These are phyloP conservation scores for Chauna torquata DNA, from an alignment of 2,113 vertebrate species.

Conservation along the genomic window DNA sequence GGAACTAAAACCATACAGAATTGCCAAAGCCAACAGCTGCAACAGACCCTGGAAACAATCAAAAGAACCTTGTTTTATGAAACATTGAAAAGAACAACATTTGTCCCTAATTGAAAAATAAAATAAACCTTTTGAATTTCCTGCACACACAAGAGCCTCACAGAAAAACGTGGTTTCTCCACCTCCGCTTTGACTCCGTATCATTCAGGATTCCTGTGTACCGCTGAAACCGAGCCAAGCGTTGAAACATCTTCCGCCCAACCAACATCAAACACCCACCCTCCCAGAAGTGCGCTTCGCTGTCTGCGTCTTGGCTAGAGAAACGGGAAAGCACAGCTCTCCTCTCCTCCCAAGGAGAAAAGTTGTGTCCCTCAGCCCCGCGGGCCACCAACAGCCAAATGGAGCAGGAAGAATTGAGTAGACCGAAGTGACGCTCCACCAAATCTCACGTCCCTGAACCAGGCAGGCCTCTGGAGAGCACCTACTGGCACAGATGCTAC, in stretches of 20 bases:
- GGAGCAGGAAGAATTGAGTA: neutral
- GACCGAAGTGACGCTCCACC: neutral
- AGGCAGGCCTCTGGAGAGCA: neutral
- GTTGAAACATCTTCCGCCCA: neutral
- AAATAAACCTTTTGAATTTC: neutral
- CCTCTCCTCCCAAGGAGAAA: neutral
- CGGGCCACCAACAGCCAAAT: neutral
- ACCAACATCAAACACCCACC: fast-evolving
- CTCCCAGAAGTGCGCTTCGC: fast-evolving
- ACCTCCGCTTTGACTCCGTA: neutral
- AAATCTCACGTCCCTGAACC: neutral
- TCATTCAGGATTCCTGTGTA: neutral
- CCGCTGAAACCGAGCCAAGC: fast-evolving
- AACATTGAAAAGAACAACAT: neutral
- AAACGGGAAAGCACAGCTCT: neutral
- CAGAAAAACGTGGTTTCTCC: neutral
- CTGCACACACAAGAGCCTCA: neutral
- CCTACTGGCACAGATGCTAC: neutral
- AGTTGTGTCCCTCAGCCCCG: neutral
- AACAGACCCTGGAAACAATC: neutral
- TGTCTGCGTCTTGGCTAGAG: fast-evolving
- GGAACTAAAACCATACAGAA: neutral
- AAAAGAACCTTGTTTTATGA: neutral
- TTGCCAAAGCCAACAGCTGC: neutral
- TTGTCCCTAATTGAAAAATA: neutral